Evolutionary conservation across 2,797 vertebrate genomes (phyloP), one percentile per base, ranked within the genome.

Genomic region (Saxicola maurus): DNA sequence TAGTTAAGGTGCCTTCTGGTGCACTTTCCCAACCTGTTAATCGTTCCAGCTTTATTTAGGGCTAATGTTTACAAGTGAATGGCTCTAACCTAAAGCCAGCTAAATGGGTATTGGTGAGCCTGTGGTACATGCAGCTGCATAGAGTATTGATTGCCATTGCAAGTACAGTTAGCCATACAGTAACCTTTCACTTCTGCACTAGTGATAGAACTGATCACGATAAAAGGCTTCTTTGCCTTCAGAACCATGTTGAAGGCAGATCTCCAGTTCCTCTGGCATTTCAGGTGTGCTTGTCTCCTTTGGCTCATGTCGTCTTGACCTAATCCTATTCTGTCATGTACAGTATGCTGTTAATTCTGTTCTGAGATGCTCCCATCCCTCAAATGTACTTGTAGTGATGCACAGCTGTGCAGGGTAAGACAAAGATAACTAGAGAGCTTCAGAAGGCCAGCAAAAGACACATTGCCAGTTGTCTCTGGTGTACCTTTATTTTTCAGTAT

Each of bases 161-260:
- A 94, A 89, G 86, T 86, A 93, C 96, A 95, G 96, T 97, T 97
- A 96, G 95, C 80, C 68, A 81, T 51, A 24, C 28, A 94, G 66
- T 94, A 96, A 96, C 94, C 91, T 96, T 96, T 96, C 65, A 60
- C 53, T 95, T 96, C 76, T 96, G 71, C 89, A 93, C 43, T 91
- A 87, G 77, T 94, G 83, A 86, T 94, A 74, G 95, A 94, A 96
- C 68, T 72, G 49, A 94, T 94, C 52, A 24, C 20, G 78, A 33
- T 92, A 94, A 96, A 78, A 87, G 76, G 43, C 64, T 96, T 78
- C 72, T 83, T 85, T 97, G 74, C 92, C 92, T 92, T 92, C 92
- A 96, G 95, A 96, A 97, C 66, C 45, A 25, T n/a, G 43, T 42
- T 89, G 56, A 46, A 92, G 65, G 62, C 88, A 90, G 64, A 82